Conservation (phyloP, 2,888 invertebrate species). For the Hirtodrosophila cameraria region DNA sequence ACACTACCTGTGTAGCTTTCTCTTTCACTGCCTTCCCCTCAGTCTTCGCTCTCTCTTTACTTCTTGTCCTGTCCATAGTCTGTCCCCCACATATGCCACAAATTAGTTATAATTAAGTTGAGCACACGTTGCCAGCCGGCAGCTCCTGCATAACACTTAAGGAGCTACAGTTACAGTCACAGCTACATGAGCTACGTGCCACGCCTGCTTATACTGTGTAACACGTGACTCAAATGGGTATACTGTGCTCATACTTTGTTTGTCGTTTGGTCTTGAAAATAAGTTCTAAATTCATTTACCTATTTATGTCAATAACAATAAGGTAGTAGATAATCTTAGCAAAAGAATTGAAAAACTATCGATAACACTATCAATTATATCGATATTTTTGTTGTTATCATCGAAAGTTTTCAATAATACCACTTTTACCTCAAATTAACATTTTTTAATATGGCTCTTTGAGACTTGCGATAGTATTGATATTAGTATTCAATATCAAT, state of each 20-base stretch:
- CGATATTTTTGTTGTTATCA: too few relatives aligned
- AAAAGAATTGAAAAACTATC: too few relatives aligned
- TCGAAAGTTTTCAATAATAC: too few relatives aligned
- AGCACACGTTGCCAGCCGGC: constrained; percentile 61
- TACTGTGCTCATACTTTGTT: not conserved
- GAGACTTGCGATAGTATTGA: too few relatives aligned
- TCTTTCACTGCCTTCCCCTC: not conserved
- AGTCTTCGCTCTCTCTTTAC: not conserved
- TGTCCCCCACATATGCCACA: constrained; percentile 65
- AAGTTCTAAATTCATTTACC: too few relatives aligned
- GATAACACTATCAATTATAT: too few relatives aligned
- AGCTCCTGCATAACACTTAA: constrained; percentile 61
- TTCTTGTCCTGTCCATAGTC: not conserved
- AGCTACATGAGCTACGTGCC: constrained; percentile 57
- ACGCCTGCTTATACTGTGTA: constrained; percentile 38
- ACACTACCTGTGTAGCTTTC: constrained; percentile 37
- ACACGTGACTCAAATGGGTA: accelerated
- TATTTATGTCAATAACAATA: too few relatives aligned
- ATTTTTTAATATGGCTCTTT: too few relatives aligned
- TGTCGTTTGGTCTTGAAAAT: not conserved
- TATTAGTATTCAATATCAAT: too few relatives aligned
- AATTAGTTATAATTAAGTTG: constrained; percentile 77
- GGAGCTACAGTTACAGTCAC: constrained; percentile 54
- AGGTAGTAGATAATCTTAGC: too few relatives aligned
- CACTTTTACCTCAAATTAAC: too few relatives aligned